These are phyloP conservation scores for Drosophila infuscata DNA, from an alignment of 2,888 invertebrate species.

Conservation along the genomic window DNA sequence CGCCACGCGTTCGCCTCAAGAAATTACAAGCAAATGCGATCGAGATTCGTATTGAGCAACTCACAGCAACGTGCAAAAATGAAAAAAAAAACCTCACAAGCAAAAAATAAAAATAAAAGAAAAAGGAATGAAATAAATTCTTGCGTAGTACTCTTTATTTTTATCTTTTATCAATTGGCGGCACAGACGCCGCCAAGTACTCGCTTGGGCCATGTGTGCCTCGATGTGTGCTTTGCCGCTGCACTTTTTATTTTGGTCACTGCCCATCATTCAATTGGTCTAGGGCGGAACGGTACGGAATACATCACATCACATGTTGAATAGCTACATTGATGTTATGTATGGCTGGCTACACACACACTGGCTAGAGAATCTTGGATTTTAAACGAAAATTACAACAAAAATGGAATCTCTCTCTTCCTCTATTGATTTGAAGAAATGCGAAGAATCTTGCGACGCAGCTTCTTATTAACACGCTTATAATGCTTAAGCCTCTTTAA, in stretches of 20 bases:
- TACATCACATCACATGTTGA: constrained; percentile 7
- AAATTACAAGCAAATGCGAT: constrained; percentile 77
- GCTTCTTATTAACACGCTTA: not conserved
- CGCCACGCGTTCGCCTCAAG: constrained; percentile 63
- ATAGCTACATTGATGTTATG: not conserved
- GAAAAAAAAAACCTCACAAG: not conserved
- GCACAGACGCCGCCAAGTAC: constrained; percentile 34
- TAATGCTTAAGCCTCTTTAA: not conserved
- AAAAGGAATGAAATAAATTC: constrained; percentile 36
- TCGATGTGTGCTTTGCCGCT: constrained; percentile 15
- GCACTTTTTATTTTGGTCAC: constrained; percentile 68
- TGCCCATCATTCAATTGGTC: constrained; percentile 56
- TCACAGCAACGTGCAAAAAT: constrained; percentile 22
- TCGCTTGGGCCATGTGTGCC: constrained; percentile 40
- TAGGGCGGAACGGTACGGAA: constrained; percentile 2
- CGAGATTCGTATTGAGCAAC: constrained; percentile 45
- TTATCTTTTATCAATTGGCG: constrained; percentile 80
- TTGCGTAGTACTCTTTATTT: constrained; percentile 73
- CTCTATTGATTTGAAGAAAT: not conserved
- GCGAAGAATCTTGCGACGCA: not conserved
- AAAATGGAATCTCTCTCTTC: not conserved
- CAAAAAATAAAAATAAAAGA: constrained; percentile 1
- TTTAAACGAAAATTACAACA: not conserved
- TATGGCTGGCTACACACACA: not conserved
- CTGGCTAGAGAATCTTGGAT: not conserved